Percentiles rank a stretch among this genome's conserved stretches.
Evolutionary conservation across 2,888 invertebrate species (phyloP).

Genomic region (Eupithecia dodoneata): DNA sequence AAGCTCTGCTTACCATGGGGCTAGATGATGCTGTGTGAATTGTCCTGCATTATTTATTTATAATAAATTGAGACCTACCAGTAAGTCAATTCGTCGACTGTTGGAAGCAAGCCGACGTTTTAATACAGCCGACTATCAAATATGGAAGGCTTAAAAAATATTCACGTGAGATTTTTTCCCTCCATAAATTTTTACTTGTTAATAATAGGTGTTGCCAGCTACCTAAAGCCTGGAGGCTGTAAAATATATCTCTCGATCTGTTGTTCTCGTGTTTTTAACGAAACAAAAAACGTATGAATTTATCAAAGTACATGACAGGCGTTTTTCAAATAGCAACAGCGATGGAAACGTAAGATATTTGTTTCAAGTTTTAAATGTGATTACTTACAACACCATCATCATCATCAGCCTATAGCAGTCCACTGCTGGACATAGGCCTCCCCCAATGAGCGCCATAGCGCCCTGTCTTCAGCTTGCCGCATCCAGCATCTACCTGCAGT

Average conservation of each 20-base stretch:
- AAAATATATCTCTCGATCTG: not conserved
- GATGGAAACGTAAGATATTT: no score
- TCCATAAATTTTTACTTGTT: constrained; percentile 14
- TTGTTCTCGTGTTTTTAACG: not conserved
- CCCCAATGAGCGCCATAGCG: no score
- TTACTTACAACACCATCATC: no score
- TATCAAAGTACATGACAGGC: not conserved
- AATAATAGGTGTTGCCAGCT: constrained; percentile 27
- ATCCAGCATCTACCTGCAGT: no score
- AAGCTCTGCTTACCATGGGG: no score
- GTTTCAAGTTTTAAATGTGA: not conserved
- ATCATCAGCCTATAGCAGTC: no score
- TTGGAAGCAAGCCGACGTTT: not conserved
- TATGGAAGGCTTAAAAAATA: not conserved
- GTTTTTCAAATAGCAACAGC: not conserved
- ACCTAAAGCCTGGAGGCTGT: constrained; percentile 21
- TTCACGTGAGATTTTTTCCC: constrained; percentile 23
- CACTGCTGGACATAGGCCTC: no score
- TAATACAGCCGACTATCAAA: not conserved
- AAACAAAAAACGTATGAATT: not conserved
- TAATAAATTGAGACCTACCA: not conserved
- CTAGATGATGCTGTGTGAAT: no score
- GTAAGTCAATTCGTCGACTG: not conserved
- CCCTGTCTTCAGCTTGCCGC: no score
- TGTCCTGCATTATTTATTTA: no score